phyloP scores from a whole-genome alignment of 2,113 vertebrate genomes.

The Lates calcarifer region DNA sequence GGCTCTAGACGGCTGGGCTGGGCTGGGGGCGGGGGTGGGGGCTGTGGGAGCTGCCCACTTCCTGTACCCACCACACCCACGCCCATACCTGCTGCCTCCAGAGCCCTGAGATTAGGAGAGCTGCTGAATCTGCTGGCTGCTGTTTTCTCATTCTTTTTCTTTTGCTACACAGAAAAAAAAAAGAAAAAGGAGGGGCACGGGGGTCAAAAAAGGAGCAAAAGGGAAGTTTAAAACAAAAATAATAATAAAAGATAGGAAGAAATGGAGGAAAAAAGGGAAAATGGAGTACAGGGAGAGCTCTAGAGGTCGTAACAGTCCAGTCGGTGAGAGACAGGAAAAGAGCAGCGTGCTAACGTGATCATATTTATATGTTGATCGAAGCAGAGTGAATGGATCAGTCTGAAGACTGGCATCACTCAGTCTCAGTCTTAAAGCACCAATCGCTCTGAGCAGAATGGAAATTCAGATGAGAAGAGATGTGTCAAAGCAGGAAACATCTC shows the following conservation, averaged over 20 bases:
- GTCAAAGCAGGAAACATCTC: constrained; percentile 68
- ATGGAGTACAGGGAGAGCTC: constrained; percentile 58
- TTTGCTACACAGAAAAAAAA: constrained; percentile 95
- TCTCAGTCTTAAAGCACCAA: constrained; percentile 57
- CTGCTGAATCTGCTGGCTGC: constrained; percentile 96
- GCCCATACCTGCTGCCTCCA: constrained; percentile 93
- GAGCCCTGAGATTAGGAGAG: constrained; percentile 95
- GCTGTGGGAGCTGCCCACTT: constrained; percentile 89
- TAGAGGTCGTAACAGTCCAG: constrained; percentile 40
- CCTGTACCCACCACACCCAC: constrained; percentile 84
- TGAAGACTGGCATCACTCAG: constrained; percentile 56
- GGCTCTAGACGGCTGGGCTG: constrained; percentile 93
- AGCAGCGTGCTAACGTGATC: constrained; percentile 52
- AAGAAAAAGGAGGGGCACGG: constrained; percentile 61
- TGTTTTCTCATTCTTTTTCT: constrained; percentile 99
- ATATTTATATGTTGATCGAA: constrained; percentile 31
- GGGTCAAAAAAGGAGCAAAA: constrained; percentile 78
- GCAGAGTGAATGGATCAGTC: constrained; percentile 58
- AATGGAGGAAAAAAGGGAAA: constrained; percentile 41
- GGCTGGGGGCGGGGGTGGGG: constrained; percentile 89
- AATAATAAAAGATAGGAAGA: constrained; percentile 47
- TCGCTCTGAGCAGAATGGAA: constrained; percentile 68
- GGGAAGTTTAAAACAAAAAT: constrained; percentile 71
- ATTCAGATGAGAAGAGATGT: constrained; percentile 72
- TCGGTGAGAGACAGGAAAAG: constrained; percentile 51